Evolutionary conservation across 1,140 invertebrate species (phyloP), one percentile per base, ranked within the genome.

Genomic region (Drosophila kikkawai): DNA sequence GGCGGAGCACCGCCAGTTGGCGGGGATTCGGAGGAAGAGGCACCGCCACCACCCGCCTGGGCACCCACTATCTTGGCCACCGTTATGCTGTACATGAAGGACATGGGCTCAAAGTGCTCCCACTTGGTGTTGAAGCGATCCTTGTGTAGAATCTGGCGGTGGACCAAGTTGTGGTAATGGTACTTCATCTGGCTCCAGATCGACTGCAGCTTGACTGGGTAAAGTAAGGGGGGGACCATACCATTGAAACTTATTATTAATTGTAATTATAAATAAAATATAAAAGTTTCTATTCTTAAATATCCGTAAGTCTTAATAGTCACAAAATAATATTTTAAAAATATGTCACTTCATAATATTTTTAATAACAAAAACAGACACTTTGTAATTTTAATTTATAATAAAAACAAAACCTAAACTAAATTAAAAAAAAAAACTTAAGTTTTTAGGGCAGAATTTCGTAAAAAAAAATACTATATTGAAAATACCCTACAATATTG

Each of bases 101-200:
- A 92, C 91, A 92, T 92, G 13, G 91, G 91, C 42, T 92, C 91
- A 13, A 92, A 92, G 65, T 92, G 91, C 32, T 92, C 91, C 91
- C 91, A 92, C 47, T 92, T 92, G 45, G 91, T 92, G 29, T 92
- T 92, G 57, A 92, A 92, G 57, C 91, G 91, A 65, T 92, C 91
- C 74, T 92, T 92, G 65, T 92, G 91, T 19, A 92, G 75, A 44
- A 92, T 92, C 77, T 92, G 91, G 7, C 91, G 87, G 51, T 92
- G 91, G 32, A 92, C 91, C 59, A 92, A 48, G 39, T 92, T 92
- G 53, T 92, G 91, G 7, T 92, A 92, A 47, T 92, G 91, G 37
- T 92, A 92, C 70, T 92, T 92, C 91, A 92, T 92, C 59, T 92
- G 91, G 39, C 91, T 92, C 91, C 91, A 92, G 26, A 92, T 92